phyloP scores from a whole-genome alignment of 2,113 vertebrate genomes.

The Turnix velox region DNA sequence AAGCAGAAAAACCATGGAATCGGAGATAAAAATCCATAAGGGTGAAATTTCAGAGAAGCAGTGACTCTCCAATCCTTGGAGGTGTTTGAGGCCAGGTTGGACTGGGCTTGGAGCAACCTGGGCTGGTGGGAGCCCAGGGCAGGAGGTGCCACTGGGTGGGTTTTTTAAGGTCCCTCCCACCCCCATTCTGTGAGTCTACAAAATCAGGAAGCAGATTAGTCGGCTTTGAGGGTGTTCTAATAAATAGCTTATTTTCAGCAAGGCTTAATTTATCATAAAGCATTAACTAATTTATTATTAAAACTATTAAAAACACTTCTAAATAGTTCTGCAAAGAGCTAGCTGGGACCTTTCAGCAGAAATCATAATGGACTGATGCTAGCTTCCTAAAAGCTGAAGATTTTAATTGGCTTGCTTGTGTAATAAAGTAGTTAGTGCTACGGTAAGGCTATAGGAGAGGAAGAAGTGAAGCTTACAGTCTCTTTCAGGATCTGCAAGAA shows the following conservation, averaged over 20 bases:
- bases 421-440: not conserved
- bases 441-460: not conserved
- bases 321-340: not conserved
- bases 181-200: no score
- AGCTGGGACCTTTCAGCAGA: not conserved
- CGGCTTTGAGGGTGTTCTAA: not conserved
- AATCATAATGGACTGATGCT: rapidly evolving
- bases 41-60: no score
- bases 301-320: no score
- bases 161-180: no score
- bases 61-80: no score
- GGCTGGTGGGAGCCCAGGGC: no score
- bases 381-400: not conserved
- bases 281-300: no score
- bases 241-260: not conserved
- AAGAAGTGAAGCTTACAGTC: not conserved
- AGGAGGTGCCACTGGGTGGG: no score
- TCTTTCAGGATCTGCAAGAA: not conserved
- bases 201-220: not conserved
- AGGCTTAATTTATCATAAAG: no score
- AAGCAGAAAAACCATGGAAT: not conserved
- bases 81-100: no score
- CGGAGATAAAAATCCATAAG: no score
- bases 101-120: no score
- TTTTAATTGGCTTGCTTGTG: not conserved